Evolutionary conservation across 2,797 vertebrate genomes (phyloP), one percentile per base, ranked within the genome.

Genomic region (Sphenodon punctatus): DNA sequence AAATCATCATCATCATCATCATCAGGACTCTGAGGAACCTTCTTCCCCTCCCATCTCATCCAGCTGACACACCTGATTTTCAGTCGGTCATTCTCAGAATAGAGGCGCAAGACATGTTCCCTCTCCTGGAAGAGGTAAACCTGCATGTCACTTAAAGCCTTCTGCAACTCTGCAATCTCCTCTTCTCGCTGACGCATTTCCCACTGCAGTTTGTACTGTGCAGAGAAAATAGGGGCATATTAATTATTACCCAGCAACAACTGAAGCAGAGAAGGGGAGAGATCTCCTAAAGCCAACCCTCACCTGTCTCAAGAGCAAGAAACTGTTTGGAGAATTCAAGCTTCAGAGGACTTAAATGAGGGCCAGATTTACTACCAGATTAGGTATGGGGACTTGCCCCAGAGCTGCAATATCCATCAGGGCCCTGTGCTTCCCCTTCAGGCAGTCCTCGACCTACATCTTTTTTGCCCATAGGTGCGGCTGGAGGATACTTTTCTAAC

Each of bases 81-180:
- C 8, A 99, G 96, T 14, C 97, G 90, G 90, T 99, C 98, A 2
- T 99, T 99, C 94, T 99, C 98, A 0, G 98, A 96, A 77, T 97
- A 97, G 22, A 99, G 97, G 14, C 97, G 95, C 48, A 99, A 95
- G 13, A 97, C 97, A 2, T 99, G 98, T 67, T 99, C 99, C 66
- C 97, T 95, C 85, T 99, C 98, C 89, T 99, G 98, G 92, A 97
- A 99, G 17, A 99, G 97, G 90, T 94, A 98, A 75, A 98, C 95
- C 88, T 99, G 98, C 97, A 99, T 97, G 76, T 99, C 98, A 64
- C 98, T 98, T 78, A 99, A 92, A 17, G 98, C 99, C 58, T 97
- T 99, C 87, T 99, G 97, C 83, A 99, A 91, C 91, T 99, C 97
- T 0, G 88, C 90, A 34, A 97, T 96, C 94, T 99, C 98, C 72